Conservation (phyloP, 2,888 invertebrate species). For the Callinectes sapidus region DNA sequence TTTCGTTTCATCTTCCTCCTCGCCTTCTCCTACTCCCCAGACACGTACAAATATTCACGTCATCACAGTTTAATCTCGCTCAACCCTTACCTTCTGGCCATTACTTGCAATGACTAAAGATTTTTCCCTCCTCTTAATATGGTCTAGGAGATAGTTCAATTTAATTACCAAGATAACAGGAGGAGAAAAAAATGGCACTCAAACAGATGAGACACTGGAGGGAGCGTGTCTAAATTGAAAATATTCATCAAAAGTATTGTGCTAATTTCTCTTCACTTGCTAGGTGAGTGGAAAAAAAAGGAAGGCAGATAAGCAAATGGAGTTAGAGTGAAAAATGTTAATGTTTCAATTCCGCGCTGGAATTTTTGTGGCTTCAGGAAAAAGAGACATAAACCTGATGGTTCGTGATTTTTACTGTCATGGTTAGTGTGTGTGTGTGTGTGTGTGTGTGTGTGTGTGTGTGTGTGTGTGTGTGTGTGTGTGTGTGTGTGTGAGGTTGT, state of each 20-base stretch:
- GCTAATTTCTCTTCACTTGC: neutral
- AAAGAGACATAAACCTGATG: slow-evolving; percentile 25
- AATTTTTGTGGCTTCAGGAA: neutral
- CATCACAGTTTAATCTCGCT: neutral
- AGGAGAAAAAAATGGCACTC: neutral
- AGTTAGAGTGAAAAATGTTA: neutral
- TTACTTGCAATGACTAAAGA: neutral
- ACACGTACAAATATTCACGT: neutral
- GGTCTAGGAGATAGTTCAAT: neutral
- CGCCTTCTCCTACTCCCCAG: neutral
- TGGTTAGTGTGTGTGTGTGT: slow-evolving; percentile 3
- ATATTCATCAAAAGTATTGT: neutral
- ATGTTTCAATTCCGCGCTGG: neutral
- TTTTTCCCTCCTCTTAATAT: neutral
- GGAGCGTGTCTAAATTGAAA: neutral
- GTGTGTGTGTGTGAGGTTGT: too few relatives aligned
- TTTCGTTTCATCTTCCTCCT: neutral
- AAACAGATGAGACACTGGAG: neutral
- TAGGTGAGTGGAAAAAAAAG: neutral
- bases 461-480: slow-evolving; percentile 23
- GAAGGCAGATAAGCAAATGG: neutral
- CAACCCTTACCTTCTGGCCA: neutral
- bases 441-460: slow-evolving; percentile 21
- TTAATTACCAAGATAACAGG: neutral
- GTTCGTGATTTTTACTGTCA: slow-evolving; percentile 4